Evolutionary conservation across 1,140 invertebrate genomes (phyloP), one percentile per base, ranked within the genome.

Genomic region (Anastrepha ludens): DNA sequence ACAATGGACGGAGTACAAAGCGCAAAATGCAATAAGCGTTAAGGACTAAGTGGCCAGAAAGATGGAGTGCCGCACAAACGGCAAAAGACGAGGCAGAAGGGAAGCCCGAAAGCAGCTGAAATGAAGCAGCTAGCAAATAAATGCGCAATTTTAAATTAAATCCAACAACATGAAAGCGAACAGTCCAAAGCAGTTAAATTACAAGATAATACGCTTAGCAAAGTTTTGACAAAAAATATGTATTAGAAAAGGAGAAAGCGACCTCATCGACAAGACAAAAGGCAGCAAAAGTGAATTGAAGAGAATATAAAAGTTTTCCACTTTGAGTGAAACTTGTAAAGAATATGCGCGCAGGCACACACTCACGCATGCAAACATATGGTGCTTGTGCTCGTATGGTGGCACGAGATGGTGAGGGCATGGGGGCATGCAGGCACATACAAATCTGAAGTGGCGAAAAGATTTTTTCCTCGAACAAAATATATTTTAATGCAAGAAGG

Each of bases 121-220:
- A 41, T 44, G 67, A 74, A 74, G 41, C 11, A 74, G 47, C 44
- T 74, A 15, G 41, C 41, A 74, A 44, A 74, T 74, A 70, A 47
- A 74, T 74, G 67, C 41, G 67, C 11, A 74, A 44, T 74, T 47
- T 70, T 44, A 44, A 70, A 70, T 70, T 70, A 41, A 70, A 70
- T 70, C 65, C 8, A 70, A 70, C 39, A 70, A 70, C 39, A 70
- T 41, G 65, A 47, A 13, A 70, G 41, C 13, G 65, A 70, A 70
- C 8, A 70, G 65, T 70, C 64, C 64, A 29, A 70, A 13, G 65
- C 17, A 70, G 39, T 65, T 65, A 39, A 65, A 65, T 65, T 20
- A 65, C 64, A 65, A 29, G 64, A 41, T 70, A 70, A 70, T 70
- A 41, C 65, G 65, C 65, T 70, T 70, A 44, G 8, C 3, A 41